Evolutionary conservation across 2,113 vertebrate genomes (phyloP).

Genomic region (Calidris pygmaea): DNA sequence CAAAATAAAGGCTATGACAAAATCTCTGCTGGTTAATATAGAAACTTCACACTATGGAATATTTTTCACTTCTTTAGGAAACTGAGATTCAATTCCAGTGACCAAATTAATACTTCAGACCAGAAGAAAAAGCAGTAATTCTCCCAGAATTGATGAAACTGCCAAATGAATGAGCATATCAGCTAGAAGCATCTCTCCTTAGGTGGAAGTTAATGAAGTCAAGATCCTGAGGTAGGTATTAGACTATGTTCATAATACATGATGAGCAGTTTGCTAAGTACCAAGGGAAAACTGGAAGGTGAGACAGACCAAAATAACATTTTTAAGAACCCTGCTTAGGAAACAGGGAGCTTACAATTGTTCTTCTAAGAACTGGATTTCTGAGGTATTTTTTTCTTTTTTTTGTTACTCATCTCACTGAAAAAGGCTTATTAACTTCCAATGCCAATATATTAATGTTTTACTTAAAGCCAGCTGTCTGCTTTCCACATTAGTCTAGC

Average conservation of each 20-base stretch:
- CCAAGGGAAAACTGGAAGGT: background rate
- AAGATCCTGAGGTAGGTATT: background rate
- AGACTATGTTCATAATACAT: conserved; percentile 37
- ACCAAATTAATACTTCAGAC: conserved; percentile 18
- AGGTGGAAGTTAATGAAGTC: conserved; percentile 48
- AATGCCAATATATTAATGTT: background rate
- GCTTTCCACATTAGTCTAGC: background rate
- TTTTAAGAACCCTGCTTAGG: background rate
- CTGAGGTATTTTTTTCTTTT: background rate
- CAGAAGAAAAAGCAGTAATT: conserved; percentile 39
- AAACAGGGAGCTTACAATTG: background rate
- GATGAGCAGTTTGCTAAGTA: background rate
- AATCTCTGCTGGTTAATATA: background rate
- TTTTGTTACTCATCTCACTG: background rate
- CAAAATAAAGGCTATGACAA: background rate
- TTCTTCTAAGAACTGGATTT: background rate
- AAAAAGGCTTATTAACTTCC: background rate
- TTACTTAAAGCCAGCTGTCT: background rate
- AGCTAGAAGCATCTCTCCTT: conserved; percentile 21
- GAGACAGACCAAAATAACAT: background rate
- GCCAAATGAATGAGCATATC: conserved; percentile 7
- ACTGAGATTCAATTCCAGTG: conserved; percentile 3
- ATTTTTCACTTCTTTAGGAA: conserved; percentile 18
- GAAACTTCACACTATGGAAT: background rate
- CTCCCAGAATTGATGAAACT: conserved; percentile 38